A percentile compares a stretch with the other conserved stretches of the same genome.
phyloP scores from a whole-genome alignment of 2,797 vertebrate genomes.

The Sibirionetta formosa region DNA sequence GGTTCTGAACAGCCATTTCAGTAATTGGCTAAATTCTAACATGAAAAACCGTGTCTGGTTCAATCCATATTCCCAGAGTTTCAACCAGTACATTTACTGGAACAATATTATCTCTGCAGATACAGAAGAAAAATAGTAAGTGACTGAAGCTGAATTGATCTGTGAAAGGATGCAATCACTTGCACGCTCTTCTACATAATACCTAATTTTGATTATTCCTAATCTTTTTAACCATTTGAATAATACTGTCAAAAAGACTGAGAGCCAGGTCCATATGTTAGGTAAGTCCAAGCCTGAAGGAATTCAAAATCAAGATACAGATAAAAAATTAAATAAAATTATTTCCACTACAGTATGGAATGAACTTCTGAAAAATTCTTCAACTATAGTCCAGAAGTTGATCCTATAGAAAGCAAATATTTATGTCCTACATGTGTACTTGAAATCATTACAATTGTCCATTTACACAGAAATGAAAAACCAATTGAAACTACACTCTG shows the following conservation, averaged over 20 bases:
- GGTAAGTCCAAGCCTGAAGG: background rate
- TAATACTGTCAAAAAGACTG: background rate
- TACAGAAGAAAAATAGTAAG: background rate
- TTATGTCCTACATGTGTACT: background rate
- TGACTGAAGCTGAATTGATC: background rate
- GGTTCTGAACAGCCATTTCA: background rate
- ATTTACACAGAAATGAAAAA: background rate
- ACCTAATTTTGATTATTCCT: background rate
- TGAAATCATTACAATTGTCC: background rate
- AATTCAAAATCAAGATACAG: background rate
- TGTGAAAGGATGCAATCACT: background rate
- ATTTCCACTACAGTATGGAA: background rate
- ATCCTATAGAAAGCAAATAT: background rate
- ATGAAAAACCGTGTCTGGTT: rapidly evolving
- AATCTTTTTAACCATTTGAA: background rate
- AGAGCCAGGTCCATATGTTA: background rate
- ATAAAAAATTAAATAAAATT: background rate
- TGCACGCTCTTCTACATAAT: background rate
- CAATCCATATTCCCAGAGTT: background rate
- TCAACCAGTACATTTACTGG: background rate
- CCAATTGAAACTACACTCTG: background rate
- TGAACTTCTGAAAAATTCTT: background rate
- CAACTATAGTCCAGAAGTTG: background rate
- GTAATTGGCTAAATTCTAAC: background rate
- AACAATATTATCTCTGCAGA: background rate